A percentile compares a stretch with the other conserved stretches of the same genome.
These are phyloP conservation scores for Setophaga coronata DNA, from an alignment of 2,113 vertebrate species.

Conservation along the genomic window DNA sequence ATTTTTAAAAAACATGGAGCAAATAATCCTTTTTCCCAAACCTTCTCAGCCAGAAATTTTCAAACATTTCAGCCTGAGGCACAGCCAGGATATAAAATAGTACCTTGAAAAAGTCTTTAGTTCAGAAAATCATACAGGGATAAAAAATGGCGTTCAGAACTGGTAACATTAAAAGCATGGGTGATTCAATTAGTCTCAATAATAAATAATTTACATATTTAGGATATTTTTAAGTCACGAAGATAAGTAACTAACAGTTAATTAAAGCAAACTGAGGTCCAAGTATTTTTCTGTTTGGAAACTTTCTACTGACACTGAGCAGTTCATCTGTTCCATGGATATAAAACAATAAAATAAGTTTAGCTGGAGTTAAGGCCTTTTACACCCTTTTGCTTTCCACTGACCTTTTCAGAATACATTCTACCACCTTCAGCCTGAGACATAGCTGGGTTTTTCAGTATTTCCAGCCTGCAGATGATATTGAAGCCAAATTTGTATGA, in stretches of 20 bases:
- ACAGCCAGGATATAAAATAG: neutral
- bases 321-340: neutral
- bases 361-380: neutral
- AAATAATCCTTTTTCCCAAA: neutral
- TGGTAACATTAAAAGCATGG: neutral
- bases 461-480: neutral
- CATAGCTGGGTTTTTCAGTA: neutral
- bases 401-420: neutral
- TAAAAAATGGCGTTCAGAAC: neutral
- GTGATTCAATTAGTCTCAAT: neutral
- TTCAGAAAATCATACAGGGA: neutral
- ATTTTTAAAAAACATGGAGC: neutral
- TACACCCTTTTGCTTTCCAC: neutral
- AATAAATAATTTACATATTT: neutral
- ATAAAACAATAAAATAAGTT: neutral
- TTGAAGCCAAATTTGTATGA: neutral
- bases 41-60: neutral
- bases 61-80: neutral
- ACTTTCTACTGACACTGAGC: neutral
- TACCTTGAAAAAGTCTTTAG: neutral
- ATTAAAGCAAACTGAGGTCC: neutral
- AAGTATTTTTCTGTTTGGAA: neutral
- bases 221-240: neutral
- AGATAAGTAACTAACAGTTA: neutral
- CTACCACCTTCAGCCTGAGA: neutral